These are phyloP conservation scores for Semnornis frantzii DNA, from an alignment of 2,113 vertebrate species.

Conservation along the genomic window DNA sequence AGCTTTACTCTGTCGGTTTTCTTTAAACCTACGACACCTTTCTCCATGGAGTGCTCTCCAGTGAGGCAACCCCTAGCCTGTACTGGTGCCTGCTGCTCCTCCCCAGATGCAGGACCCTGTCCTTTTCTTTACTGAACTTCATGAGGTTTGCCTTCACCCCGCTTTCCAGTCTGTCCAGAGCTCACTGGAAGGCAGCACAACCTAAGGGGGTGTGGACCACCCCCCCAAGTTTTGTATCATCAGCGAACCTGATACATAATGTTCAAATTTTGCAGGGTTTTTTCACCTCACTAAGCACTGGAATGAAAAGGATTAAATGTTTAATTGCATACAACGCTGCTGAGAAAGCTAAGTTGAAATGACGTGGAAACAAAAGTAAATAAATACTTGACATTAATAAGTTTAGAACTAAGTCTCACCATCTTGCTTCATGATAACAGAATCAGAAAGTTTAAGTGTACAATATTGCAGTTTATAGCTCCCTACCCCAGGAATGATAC, in stretches of 20 bases:
- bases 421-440: background rate
- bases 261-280: background rate
- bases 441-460: background rate
- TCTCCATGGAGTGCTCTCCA: too few species aligned
- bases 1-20: too few species aligned
- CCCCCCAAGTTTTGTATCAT: too few species aligned
- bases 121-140: too few species aligned
- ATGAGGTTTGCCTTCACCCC: too few species aligned
- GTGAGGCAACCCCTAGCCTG: too few species aligned
- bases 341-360: background rate
- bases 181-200: too few species aligned
- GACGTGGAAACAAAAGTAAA: background rate
- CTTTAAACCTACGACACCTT: too few species aligned
- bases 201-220: too few species aligned
- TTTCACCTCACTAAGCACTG: background rate
- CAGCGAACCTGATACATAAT: background rate
- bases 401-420: background rate
- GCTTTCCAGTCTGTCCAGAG: too few species aligned
- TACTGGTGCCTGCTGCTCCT: too few species aligned
- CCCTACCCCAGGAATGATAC: background rate
- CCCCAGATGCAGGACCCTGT: too few species aligned
- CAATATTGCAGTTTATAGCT: background rate
- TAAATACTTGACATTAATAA: background rate
- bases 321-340: background rate
- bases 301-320: background rate